A percentile compares a stretch with the other conserved stretches of the same genome.
phyloP scores from a whole-genome alignment of 2,888 invertebrate species.

The Drosophila bunnanda region DNA sequence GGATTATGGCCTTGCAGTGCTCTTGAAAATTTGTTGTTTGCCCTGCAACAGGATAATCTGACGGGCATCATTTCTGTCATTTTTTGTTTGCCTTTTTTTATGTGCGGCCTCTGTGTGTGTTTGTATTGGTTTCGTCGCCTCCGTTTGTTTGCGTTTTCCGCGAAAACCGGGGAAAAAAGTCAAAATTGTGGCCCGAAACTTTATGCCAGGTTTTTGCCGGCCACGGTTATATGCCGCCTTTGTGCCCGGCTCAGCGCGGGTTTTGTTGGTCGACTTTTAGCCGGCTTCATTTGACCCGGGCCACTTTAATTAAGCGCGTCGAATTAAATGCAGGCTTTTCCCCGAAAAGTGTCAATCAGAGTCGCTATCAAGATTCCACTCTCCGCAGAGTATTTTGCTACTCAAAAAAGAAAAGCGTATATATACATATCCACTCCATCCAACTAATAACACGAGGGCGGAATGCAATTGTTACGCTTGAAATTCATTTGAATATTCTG shows the following conservation, averaged over 20 bases:
- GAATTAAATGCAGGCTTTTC: background rate
- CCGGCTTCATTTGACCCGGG: constrained; percentile 16
- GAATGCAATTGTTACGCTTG: constrained; percentile 54
- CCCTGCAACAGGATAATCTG: constrained; percentile 50
- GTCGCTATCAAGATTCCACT: constrained; percentile 4
- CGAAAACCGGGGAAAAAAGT: background rate
- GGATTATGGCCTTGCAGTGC: constrained; percentile 70
- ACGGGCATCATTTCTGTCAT: constrained; percentile 25
- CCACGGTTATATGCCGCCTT: constrained; percentile 34
- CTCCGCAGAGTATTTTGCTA: background rate
- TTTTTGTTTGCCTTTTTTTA: constrained; percentile 7
- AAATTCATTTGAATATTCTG: constrained; percentile 54
- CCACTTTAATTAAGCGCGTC: constrained; percentile 24
- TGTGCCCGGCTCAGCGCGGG: constrained; percentile 29
- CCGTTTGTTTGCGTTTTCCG: constrained; percentile 15
- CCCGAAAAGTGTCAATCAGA: constrained; percentile 30
- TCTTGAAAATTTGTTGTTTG: constrained; percentile 62
- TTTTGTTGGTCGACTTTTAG: constrained; percentile 28
- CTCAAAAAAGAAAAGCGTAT: background rate
- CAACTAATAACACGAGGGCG: constrained; percentile 12
- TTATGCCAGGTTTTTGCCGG: constrained; percentile 25
- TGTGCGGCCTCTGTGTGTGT: constrained; percentile 6
- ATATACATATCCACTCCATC: constrained; percentile 3
- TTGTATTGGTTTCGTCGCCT: constrained; percentile 36
- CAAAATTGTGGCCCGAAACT: constrained; percentile 34